Base-by-base conservation (phyloP, 2,113 vertebrate species). In the Leptocoma aspasia region DNA sequence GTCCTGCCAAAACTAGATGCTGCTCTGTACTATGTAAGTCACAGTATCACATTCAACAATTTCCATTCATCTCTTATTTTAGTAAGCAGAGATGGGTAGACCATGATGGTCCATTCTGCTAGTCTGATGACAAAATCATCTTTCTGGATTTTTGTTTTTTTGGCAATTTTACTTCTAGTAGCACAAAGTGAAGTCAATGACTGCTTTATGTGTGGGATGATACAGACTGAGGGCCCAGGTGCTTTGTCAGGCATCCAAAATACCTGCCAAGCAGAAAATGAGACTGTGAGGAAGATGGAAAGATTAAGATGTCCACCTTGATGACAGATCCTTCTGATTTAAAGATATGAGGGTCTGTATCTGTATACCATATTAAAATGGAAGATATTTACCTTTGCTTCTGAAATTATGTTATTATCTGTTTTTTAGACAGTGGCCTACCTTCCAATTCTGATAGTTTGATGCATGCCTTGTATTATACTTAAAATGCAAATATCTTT, bases 241-340 rank as follows among this genome's bases (percentile, higher is more conserved):
- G 73, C 65, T 89, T 89, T 91, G 64, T 91, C 53, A 89, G 71
- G 30, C 22, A 80, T 95, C 90, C 76, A 86, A 61, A 92, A 90
- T 86, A 52, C 44, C 53, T 9, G 20, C 44, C 65, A 94, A 69
- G 53, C 31, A 72, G 28, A 20, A 80, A 90, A 49, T 56, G 49
- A 91, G 45, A 37, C 27, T 56, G 30, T 31, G 22, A 63, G 47
- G 47, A 63, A 71, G 44, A 30, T 9, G 45, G 22, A 77, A 73
- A 45, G 27, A 89, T 95, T 86, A 79, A 84, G 56, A 68, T 33
- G 10, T 75, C 47, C 30, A 60, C n/a, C 10, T 20, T 54, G 33
- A 75, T 68, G 73, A 44, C 77, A 95, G 47, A 59, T 63, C 26
- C 11, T 84, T 76, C 50, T 63, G 23, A 59, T 89, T 65, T 56